phyloP scores from a whole-genome alignment of 2,888 invertebrate genomes.

The Phyto melanocephala region DNA sequence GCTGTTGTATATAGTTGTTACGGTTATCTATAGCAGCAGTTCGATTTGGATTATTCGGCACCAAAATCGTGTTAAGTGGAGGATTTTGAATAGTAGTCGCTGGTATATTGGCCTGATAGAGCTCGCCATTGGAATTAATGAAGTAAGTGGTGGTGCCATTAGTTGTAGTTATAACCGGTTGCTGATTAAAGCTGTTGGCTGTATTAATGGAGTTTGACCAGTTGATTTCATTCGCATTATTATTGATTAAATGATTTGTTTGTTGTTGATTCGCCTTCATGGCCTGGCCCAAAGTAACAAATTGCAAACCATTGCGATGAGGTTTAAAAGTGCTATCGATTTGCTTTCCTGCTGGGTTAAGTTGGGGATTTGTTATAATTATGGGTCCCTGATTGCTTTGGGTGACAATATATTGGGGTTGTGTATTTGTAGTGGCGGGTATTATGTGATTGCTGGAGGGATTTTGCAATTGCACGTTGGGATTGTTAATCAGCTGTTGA shows the following conservation, averaged over 20 bases:
- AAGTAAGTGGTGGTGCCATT: conserved; percentile 53
- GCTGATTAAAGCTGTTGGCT: background rate
- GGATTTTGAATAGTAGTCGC: conserved; percentile 18
- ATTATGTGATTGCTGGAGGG: background rate
- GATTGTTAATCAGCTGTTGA: background rate
- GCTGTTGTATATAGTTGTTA: conserved; percentile 26
- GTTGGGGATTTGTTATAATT: conserved; percentile 40
- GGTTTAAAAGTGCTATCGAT: conserved; percentile 19
- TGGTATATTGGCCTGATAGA: conserved; percentile 53
- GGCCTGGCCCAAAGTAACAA: conserved; percentile 52
- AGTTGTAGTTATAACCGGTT: conserved; percentile 9
- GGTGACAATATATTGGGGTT: conserved; percentile 44
- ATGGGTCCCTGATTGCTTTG: conserved; percentile 51
- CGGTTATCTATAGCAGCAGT: conserved; percentile 6
- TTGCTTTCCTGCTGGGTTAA: background rate
- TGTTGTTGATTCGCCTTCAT: conserved; percentile 19
- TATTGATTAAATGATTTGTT: background rate
- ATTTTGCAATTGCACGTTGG: conserved; percentile 17
- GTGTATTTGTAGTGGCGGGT: background rate
- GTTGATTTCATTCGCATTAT: background rate
- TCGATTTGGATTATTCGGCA: conserved; percentile 1
- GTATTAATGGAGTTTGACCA: conserved; percentile 21
- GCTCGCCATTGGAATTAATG: conserved; percentile 48
- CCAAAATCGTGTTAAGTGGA: conserved; percentile 32
- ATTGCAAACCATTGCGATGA: conserved; percentile 47